Conservation (phyloP, 2,113 vertebrate genomes). For the Sphaerodactylus townsendi region DNA sequence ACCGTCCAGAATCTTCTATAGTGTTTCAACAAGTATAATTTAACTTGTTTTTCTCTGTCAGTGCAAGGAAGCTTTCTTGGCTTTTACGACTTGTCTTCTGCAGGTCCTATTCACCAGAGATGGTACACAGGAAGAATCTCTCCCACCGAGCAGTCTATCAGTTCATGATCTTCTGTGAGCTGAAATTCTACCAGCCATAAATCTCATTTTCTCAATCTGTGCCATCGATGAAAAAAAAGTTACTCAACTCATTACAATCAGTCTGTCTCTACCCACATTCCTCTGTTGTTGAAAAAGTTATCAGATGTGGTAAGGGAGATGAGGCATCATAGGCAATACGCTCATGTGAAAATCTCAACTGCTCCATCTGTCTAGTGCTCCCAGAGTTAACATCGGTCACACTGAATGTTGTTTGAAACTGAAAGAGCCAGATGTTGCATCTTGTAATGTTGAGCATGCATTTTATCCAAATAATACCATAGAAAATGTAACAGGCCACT, state of each 20-base stretch:
- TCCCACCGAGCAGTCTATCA: no score
- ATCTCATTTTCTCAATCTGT: neutral
- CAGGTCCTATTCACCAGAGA: no score
- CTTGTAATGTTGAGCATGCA: neutral
- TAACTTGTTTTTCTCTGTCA: no score
- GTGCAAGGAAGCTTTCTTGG: no score
- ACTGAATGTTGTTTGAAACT: neutral
- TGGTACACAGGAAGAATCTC: no score
- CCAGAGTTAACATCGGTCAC: neutral
- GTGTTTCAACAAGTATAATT: no score
- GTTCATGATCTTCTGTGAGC: no score
- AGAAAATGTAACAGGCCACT: constrained; percentile 21
- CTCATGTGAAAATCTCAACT: neutral
- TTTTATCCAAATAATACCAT: neutral
- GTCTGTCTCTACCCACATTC: neutral
- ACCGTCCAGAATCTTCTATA: no score
- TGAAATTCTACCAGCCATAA: no score
- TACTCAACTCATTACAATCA: neutral
- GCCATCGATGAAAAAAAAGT: neutral
- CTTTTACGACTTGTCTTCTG: no score
- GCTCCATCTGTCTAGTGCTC: constrained; percentile 6
- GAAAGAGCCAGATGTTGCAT: neutral
- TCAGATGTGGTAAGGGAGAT: neutral
- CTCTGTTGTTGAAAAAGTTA: neutral
- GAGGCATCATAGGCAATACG: neutral